phyloP scores from a whole-genome alignment of 2,888 invertebrate species.

The Frankliniella intonsa region DNA sequence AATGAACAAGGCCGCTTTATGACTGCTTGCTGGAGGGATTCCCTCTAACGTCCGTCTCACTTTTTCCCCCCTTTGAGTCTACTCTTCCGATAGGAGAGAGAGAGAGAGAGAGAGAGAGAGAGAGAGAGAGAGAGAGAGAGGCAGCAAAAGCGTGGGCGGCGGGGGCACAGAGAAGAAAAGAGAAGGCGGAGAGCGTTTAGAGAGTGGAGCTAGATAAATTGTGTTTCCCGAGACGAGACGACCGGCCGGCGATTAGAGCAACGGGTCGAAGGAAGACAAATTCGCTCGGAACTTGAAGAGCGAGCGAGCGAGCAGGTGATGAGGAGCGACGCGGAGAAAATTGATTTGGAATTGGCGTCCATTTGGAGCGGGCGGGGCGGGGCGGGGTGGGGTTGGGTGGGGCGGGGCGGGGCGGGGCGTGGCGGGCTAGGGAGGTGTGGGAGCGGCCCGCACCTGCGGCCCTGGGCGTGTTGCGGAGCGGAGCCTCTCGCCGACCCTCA shows the following conservation, averaged over 20 bases:
- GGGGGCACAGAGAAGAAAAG: background rate
- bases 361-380: background rate
- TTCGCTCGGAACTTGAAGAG: constrained; percentile 14
- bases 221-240: constrained; percentile 7
- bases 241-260: background rate
- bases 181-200: background rate
- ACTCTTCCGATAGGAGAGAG: too few species aligned
- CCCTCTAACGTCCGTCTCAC: too few species aligned
- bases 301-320: constrained; percentile 12
- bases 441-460: background rate
- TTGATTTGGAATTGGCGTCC: constrained; percentile 20
- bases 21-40: too few species aligned
- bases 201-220: constrained; percentile 14
- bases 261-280: constrained; percentile 12
- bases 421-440: too few species aligned
- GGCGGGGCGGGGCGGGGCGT: background rate
- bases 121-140: background rate
- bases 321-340: constrained; percentile 10
- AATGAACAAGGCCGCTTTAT: too few species aligned
- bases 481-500: background rate
- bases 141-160: background rate
- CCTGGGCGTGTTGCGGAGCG: background rate
- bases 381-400: background rate
- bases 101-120: background rate
- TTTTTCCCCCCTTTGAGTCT: too few species aligned